A percentile compares a stretch with the other conserved stretches of the same genome.
phyloP scores from a whole-genome alignment of 2,113 vertebrate genomes.

The Chelonoidis abingdonii region DNA sequence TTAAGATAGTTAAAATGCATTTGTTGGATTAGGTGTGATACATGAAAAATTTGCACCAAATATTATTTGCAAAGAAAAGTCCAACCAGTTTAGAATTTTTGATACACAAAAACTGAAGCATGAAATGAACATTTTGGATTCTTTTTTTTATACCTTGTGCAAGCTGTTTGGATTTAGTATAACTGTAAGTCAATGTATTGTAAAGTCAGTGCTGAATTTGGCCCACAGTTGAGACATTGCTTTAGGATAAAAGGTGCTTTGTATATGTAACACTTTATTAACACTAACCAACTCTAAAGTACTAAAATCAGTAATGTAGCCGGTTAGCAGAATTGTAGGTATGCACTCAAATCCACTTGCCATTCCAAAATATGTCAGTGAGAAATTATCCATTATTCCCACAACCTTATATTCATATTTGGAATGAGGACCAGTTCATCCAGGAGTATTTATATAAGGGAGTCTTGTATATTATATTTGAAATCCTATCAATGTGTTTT shows the following conservation, averaged over 20 bases:
- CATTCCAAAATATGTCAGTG: background rate
- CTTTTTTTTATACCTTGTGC: background rate
- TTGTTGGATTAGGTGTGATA: background rate
- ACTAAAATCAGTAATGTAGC: background rate
- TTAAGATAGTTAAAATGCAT: background rate
- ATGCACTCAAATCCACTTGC: background rate
- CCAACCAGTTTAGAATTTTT: background rate
- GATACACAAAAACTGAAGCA: rapidly evolving
- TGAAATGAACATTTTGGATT: background rate
- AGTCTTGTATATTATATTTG: background rate
- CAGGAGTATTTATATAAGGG: background rate
- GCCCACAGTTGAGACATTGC: background rate
- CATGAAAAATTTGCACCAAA: background rate
- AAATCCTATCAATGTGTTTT: background rate
- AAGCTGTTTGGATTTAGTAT: background rate
- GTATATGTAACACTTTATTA: background rate
- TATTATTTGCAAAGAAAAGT: background rate
- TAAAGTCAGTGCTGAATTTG: background rate
- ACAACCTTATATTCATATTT: background rate
- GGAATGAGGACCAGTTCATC: background rate
- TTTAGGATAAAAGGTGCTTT: background rate
- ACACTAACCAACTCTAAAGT: background rate
- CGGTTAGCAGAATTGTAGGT: background rate
- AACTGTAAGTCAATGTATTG: background rate
- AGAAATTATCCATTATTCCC: background rate